Conservation (phyloP, 2,888 invertebrate genomes). For the Athalia cordata region DNA sequence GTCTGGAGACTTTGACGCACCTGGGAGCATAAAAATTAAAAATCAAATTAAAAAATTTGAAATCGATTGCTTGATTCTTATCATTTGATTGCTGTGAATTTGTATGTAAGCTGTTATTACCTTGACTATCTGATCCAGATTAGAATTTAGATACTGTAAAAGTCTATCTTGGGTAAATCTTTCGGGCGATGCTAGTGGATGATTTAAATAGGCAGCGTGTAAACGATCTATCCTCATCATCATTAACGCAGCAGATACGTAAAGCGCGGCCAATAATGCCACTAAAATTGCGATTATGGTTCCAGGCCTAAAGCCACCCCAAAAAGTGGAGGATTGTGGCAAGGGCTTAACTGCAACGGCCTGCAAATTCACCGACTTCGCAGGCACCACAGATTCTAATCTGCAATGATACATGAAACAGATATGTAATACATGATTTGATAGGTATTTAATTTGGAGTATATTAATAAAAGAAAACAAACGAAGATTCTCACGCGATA, state of each 20-base stretch:
- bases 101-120: constrained; percentile 70
- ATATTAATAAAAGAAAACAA: constrained; percentile 1
- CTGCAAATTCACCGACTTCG: constrained; percentile 34
- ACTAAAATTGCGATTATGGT: constrained; percentile 67
- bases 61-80: constrained; percentile 15
- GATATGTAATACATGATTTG: not conserved
- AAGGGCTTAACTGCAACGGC: constrained; percentile 30
- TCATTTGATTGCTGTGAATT: not conserved
- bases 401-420: constrained; percentile 48
- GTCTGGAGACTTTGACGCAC: constrained; percentile 88
- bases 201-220: constrained; percentile 68
- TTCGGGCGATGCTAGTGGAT: constrained; percentile 69
- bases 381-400: constrained; percentile 55
- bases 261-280: constrained; percentile 65
- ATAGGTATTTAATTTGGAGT: not conserved
- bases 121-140: constrained; percentile 88
- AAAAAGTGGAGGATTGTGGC: constrained; percentile 2
- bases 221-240: constrained; percentile 69
- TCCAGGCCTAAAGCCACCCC: constrained; percentile 57
- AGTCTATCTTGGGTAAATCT: constrained; percentile 67
- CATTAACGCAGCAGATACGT: constrained; percentile 69
- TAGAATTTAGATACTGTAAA: constrained; percentile 78
- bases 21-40: constrained; percentile 73
- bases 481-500: not conserved
- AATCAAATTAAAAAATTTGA: not conserved